A percentile compares a stretch with the other conserved stretches of the same genome.
These are phyloP conservation scores for Chrosomus eos DNA, from an alignment of 2,797 vertebrate species.

Conservation along the genomic window DNA sequence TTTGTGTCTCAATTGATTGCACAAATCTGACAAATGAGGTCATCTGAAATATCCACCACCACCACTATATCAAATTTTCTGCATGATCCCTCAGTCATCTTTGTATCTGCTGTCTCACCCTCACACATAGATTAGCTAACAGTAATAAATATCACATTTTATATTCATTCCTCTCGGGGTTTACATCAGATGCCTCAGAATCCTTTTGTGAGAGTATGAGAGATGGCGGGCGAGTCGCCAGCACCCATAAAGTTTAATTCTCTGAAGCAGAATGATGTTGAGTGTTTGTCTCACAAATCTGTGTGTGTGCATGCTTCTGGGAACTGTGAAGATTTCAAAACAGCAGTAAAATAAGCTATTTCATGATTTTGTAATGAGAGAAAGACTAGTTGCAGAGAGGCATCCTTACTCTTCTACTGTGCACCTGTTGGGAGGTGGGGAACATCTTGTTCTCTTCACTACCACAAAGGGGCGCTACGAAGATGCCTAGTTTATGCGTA, in stretches of 20 bases:
- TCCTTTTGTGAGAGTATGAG: slow-evolving; percentile 60
- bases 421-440: slow-evolving; percentile 37
- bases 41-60: not conserved
- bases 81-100: slow-evolving; percentile 47
- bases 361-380: slow-evolving; percentile 50
- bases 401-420: slow-evolving; percentile 1
- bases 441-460: slow-evolving; percentile 42
- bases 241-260: slow-evolving; percentile 69
- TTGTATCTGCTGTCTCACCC: slow-evolving; percentile 66
- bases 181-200: slow-evolving; percentile 66
- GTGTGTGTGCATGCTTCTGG: slow-evolving; percentile 11
- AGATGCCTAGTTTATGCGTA: slow-evolving; percentile 48
- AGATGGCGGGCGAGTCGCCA: slow-evolving; percentile 52
- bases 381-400: slow-evolving; percentile 21
- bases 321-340: slow-evolving; percentile 18
- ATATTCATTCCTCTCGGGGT: slow-evolving; percentile 61
- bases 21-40: slow-evolving; percentile 6
- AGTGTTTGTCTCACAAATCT: slow-evolving; percentile 6
- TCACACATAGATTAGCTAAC: slow-evolving; percentile 53
- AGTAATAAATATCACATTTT: slow-evolving; percentile 62
- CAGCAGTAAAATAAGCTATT: slow-evolving; percentile 10
- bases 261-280: slow-evolving; percentile 53
- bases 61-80: slow-evolving; percentile 36
- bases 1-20: slow-evolving; percentile 34
- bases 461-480: slow-evolving; percentile 68